A percentile compares a stretch with the other conserved stretches of the same genome.
phyloP scores from a whole-genome alignment of 1,140 invertebrate species.

The Littorina saxatilis region DNA sequence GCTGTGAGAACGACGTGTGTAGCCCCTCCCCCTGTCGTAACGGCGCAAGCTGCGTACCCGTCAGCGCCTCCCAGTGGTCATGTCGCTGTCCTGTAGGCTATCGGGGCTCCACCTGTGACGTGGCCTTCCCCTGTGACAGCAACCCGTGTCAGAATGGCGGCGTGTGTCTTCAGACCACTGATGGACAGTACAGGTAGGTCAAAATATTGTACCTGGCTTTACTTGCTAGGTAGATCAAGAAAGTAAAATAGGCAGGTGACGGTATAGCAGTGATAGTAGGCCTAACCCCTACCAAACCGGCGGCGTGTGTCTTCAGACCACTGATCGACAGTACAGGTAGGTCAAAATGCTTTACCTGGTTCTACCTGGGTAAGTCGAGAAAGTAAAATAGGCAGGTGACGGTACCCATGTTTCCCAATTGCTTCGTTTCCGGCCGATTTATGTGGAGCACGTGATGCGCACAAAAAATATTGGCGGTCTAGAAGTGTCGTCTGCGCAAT shows the following conservation, averaged over 20 bases:
- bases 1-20: not conserved
- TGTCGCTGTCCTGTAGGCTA: slow-evolving; percentile 49
- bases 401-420: no score
- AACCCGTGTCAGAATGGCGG: slow-evolving; percentile 57
- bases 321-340: slow-evolving; percentile 14
- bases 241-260: no score
- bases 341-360: no score
- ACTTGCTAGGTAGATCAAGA: no score
- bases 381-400: no score
- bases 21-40: slow-evolving; percentile 25
- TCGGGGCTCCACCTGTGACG: slow-evolving; percentile 78
- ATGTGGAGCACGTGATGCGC: no score
- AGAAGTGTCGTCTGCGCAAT: no score
- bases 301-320: slow-evolving; percentile 22
- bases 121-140: slow-evolving; percentile 78
- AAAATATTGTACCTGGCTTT: no score
- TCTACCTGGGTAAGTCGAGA: no score
- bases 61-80: slow-evolving; percentile 67
- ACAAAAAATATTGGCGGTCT: no score
- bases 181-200: slow-evolving; percentile 29
- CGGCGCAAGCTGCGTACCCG: slow-evolving; percentile 37
- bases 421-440: no score
- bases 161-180: slow-evolving; percentile 1
- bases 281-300: slow-evolving; percentile 57
- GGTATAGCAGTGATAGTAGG: no score